These are phyloP conservation scores for Salvelinus namaycush DNA, from an alignment of 2,113 vertebrate genomes.

Conservation along the genomic window DNA sequence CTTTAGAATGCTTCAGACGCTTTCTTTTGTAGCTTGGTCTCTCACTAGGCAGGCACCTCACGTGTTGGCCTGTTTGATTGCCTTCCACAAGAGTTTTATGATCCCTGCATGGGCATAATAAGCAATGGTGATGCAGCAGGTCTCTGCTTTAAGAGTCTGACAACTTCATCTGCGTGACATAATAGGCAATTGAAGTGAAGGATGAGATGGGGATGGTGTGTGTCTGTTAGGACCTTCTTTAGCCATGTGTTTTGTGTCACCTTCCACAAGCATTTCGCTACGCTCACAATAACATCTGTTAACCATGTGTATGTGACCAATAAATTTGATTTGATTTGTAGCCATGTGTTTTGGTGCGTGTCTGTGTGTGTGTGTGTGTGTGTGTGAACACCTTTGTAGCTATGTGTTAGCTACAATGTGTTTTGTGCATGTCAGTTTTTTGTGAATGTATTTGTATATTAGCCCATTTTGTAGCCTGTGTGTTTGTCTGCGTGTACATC, in stretches of 20 bases:
- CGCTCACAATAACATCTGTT: no score
- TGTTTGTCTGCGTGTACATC: not conserved
- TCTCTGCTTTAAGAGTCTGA: conserved; percentile 46
- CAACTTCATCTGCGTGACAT: conserved; percentile 31
- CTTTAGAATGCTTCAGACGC: no score
- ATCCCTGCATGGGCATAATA: conserved; percentile 28
- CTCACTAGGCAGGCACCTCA: conserved; percentile 33
- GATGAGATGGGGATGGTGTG: conserved; percentile 3
- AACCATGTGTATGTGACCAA: no score
- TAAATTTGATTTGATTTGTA: no score
- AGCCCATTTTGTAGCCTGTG: no score
- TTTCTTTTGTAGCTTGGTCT: not conserved
- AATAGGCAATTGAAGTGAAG: conserved; percentile 35
- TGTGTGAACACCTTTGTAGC: no score
- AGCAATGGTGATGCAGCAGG: conserved; percentile 48
- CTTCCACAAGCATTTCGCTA: no score
- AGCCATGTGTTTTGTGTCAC: no score
- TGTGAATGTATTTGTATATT: not conserved
- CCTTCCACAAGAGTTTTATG: conserved; percentile 35
- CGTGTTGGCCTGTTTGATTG: conserved; percentile 40
- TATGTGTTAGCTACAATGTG: no score
- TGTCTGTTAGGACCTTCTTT: not conserved
- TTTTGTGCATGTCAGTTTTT: not conserved
- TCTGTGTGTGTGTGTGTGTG: not conserved
- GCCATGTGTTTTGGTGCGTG: not conserved